Conservation (phyloP, 2,888 invertebrate genomes). For the Crematogaster levior region DNA sequence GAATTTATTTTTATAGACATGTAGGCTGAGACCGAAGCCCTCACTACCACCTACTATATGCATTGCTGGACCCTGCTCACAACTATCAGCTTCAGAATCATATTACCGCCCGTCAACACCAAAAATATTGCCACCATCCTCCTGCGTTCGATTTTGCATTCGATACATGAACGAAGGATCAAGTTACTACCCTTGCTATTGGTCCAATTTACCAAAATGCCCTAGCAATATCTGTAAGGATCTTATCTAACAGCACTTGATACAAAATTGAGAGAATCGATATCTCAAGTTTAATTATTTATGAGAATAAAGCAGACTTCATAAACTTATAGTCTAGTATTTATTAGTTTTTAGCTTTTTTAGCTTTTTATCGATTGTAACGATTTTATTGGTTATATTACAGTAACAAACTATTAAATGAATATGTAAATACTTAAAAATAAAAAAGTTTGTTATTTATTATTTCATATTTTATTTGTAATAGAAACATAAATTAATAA, state of each 20-base stretch:
- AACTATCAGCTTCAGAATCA: constrained; percentile 58
- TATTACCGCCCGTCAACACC: constrained; percentile 54
- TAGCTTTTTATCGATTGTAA: background rate
- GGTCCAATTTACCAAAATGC: constrained; percentile 60
- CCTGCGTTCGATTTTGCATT: constrained; percentile 74
- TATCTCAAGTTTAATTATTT: background rate
- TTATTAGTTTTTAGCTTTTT: too few species aligned
- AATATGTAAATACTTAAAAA: background rate
- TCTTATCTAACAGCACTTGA: background rate
- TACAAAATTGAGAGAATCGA: background rate
- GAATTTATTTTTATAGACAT: constrained; percentile 61
- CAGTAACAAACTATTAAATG: background rate
- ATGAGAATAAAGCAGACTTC: too few species aligned
- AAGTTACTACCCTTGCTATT: constrained; percentile 75
- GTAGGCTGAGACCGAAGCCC: constrained; percentile 61
- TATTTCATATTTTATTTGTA: background rate
- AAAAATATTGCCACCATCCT: constrained; percentile 70
- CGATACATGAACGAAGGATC: constrained; percentile 69
- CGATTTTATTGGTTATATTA: background rate
- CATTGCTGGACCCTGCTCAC: constrained; percentile 68
- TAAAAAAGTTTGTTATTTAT: background rate
- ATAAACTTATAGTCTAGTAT: too few species aligned
- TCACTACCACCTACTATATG: constrained; percentile 67
- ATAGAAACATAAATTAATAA: background rate
- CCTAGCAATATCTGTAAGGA: background rate